These are phyloP conservation scores for Prunella himalayana DNA, from an alignment of 2,113 vertebrate species.

Conservation along the genomic window DNA sequence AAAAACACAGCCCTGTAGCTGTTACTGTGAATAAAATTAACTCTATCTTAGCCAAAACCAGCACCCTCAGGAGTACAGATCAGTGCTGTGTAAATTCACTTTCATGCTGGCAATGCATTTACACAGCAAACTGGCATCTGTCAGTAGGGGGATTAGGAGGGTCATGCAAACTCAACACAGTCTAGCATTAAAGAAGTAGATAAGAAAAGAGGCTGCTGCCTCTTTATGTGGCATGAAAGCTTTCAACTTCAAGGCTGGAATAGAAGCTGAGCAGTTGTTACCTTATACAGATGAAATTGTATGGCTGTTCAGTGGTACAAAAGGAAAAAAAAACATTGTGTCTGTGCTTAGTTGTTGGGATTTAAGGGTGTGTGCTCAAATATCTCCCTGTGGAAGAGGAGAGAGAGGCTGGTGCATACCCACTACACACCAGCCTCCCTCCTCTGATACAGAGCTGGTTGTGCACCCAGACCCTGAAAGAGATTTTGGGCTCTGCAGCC, in stretches of 20 bases:
- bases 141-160: background rate
- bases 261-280: background rate
- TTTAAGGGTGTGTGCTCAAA: background rate
- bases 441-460: background rate
- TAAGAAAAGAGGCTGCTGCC: background rate
- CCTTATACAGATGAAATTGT: background rate
- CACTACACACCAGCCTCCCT: background rate
- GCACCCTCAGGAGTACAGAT: background rate
- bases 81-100: background rate
- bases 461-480: background rate
- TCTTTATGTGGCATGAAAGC: background rate
- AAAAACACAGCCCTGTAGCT: background rate
- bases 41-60: background rate
- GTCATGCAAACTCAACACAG: background rate
- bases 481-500: background rate
- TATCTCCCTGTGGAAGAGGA: background rate
- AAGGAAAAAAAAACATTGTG: background rate
- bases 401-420: background rate
- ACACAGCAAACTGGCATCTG: background rate
- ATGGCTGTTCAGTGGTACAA: background rate
- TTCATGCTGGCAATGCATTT: background rate
- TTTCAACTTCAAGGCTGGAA: background rate
- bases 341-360: background rate
- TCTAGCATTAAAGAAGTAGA: background rate
- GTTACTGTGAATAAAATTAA: background rate